Evolutionary conservation across 2,797 vertebrate species (phyloP), one percentile per base, ranked within the genome.

Genomic region (Furcifer pardalis): DNA sequence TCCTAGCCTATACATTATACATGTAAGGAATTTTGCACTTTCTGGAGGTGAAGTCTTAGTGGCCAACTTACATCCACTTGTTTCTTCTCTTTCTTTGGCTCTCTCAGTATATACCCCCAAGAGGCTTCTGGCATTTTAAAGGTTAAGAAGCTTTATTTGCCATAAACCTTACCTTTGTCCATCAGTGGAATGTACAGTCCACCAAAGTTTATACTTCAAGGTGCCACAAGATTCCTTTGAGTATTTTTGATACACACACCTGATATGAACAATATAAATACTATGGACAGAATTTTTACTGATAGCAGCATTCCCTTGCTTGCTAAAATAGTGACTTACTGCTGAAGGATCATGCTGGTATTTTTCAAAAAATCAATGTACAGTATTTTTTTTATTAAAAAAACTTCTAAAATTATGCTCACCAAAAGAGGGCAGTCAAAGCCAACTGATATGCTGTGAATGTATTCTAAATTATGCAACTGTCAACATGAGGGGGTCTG

Each of bases 401-500:
- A 68, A 42, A 68, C 4, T 44, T 49, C n/a, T 52, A 32, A 15
- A 32, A 74, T 52, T 74, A 44, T 19, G 1, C 56, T 77, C 56
- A 71, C 82, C 77, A 74, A 80, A 62, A 56, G 7, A 42, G 60
- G 77, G 60, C 59, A 74, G 71, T 27, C 69, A 63, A 56, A 63
- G 42, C 42, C 25, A 49, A 82, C 63, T 62, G 12, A 37, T 60
- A 74, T 6, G 7, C 9, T 65, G 32, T 37, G 81, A 62, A 63
- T 15, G 40, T 5, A 6, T 21, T 32, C 15, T 42, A 37, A 78
- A 78, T 63, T 63, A 17, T n/a, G 59, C 15, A 10, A 35, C 23
- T 42, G 49, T 56, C 25, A 60, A 72, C 42, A 12, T 12, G 32
- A 63, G 52, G 23, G 35, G 23, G 3, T 46, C 5, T 74, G 27